A percentile compares a stretch with the other conserved stretches of the same genome.
These are phyloP conservation scores for Austrolebias charrua DNA, from an alignment of 2,797 vertebrate species.

Conservation along the genomic window DNA sequence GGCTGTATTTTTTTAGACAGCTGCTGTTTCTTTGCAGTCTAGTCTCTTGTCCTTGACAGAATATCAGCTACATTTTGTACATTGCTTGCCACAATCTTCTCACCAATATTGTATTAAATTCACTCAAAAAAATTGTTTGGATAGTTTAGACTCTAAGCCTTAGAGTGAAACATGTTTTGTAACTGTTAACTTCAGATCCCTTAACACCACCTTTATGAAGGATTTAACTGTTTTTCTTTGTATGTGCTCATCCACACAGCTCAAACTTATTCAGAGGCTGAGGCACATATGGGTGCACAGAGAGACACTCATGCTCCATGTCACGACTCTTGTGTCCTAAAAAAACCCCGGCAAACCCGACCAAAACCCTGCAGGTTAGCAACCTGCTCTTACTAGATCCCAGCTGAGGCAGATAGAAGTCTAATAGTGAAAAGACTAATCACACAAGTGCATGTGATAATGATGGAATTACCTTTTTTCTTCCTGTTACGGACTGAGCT, in stretches of 20 bases:
- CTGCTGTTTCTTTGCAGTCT: no score
- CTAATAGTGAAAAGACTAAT: not conserved
- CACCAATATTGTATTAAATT: no score
- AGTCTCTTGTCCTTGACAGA: no score
- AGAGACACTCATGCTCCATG: constrained; percentile 30
- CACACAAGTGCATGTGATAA: constrained; percentile 3
- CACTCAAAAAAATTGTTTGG: no score
- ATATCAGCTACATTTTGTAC: no score
- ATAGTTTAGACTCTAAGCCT: no score
- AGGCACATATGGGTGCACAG: constrained; percentile 13
- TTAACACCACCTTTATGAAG: not conserved
- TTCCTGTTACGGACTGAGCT: not conserved
- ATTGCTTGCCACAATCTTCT: no score
- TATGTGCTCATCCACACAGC: constrained; percentile 18
- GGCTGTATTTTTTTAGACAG: no score
- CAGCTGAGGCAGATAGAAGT: constrained; percentile 38
- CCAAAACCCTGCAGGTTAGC: constrained; percentile 58
- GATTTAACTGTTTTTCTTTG: constrained; percentile 7
- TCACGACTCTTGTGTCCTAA: constrained; percentile 61
- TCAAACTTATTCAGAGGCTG: constrained; percentile 12
- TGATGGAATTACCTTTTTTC: not conserved
- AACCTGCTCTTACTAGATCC: constrained; percentile 62
- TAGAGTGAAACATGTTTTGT: no score
- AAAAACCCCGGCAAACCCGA: constrained; percentile 58
- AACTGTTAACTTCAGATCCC: no score